Percentiles rank a stretch among this genome's conserved stretches.
These are phyloP conservation scores for Hippocampus barbouri DNA, from an alignment of 2,113 vertebrate genomes.

Conservation along the genomic window DNA sequence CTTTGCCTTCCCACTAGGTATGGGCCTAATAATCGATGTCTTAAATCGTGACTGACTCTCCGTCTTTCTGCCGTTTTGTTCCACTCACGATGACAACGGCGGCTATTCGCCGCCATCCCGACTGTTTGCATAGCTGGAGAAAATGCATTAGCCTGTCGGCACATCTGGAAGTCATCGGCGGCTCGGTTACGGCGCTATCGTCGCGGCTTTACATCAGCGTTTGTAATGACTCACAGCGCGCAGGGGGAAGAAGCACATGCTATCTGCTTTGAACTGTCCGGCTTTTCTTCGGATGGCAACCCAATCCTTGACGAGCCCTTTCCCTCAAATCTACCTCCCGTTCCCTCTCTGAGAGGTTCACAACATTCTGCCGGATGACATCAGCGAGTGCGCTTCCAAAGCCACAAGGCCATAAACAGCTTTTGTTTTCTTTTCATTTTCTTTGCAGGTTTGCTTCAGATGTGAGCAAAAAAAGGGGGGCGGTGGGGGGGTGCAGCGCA, in stretches of 20 bases:
- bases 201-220: constrained; percentile 70
- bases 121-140: constrained; percentile 71
- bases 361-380: constrained; percentile 70
- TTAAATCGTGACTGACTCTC: background rate
- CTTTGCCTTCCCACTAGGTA: background rate
- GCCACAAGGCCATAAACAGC: constrained; percentile 62
- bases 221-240: constrained; percentile 75
- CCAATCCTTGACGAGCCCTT: constrained; percentile 39
- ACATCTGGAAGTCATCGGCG: constrained; percentile 74
- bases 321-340: background rate
- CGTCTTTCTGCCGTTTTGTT: constrained; percentile 42
- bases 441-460: constrained; percentile 64
- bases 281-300: constrained; percentile 53
- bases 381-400: constrained; percentile 59
- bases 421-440: constrained; percentile 28
- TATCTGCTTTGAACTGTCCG: constrained; percentile 65
- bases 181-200: constrained; percentile 70
- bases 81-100: constrained; percentile 58
- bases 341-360: constrained; percentile 56
- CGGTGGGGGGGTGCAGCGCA: constrained; percentile 47
- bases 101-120: constrained; percentile 58
- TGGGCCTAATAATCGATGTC: background rate
- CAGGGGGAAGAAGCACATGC: constrained; percentile 58
- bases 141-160: constrained; percentile 65
- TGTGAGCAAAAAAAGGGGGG: constrained; percentile 54